phyloP scores from a whole-genome alignment of 2,113 vertebrate species.

The Ancistrus triradiatus region DNA sequence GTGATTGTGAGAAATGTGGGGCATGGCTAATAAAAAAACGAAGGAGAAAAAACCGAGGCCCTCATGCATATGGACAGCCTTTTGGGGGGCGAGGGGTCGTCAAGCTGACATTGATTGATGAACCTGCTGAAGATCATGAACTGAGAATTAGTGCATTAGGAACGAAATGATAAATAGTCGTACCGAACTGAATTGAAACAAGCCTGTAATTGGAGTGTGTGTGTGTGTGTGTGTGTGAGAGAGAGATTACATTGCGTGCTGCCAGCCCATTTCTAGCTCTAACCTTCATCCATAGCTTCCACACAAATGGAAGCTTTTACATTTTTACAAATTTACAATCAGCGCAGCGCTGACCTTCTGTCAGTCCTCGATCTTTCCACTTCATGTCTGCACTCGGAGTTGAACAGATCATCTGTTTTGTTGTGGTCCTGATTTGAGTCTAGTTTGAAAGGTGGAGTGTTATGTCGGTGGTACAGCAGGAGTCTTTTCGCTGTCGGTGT shows the following conservation, averaged over 20 bases:
- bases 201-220: slow-evolving; percentile 25
- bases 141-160: slow-evolving; percentile 76
- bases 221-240: slow-evolving; percentile 6
- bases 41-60: slow-evolving; percentile 80
- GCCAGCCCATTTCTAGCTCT: neutral
- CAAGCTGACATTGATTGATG: slow-evolving; percentile 92
- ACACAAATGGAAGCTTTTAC: no score
- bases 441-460: no score
- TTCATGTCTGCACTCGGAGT: no score
- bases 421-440: no score
- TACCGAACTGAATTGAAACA: slow-evolving; percentile 47
- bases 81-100: slow-evolving; percentile 57
- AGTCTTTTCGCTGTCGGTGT: no score
- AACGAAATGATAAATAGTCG: slow-evolving; percentile 79
- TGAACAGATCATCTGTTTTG: no score
- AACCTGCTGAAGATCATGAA: slow-evolving; percentile 76
- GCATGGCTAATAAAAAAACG: slow-evolving; percentile 77
- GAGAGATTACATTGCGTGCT: no score
- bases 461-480: no score
- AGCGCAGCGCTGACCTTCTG: no score
- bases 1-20: slow-evolving; percentile 86
- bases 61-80: slow-evolving; percentile 76
- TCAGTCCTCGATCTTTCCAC: no score
- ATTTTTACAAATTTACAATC: no score
- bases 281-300: no score